These are phyloP conservation scores for Sarcophaga bullata DNA, from an alignment of 1,140 invertebrate species.

Conservation along the genomic window DNA sequence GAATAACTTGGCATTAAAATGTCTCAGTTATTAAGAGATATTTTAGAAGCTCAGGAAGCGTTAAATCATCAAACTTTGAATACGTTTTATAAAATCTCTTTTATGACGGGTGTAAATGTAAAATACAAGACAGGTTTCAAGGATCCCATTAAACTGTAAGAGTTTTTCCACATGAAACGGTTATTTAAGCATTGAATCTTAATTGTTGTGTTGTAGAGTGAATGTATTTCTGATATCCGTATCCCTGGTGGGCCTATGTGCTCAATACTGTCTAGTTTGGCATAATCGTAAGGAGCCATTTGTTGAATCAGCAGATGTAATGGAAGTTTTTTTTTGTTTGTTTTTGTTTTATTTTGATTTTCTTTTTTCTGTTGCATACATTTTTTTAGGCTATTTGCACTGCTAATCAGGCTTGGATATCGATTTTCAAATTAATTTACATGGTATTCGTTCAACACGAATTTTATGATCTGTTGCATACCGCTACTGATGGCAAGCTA, in stretches of 20 bases:
- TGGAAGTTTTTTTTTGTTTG: background rate
- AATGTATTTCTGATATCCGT: slow-evolving; percentile 5
- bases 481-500: background rate
- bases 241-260: slow-evolving; percentile 13
- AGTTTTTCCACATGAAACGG: background rate
- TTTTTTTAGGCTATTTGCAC: background rate
- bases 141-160: slow-evolving; percentile 29
- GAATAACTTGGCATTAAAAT: background rate
- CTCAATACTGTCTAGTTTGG: slow-evolving; percentile 33
- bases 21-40: background rate
- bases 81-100: slow-evolving; percentile 27
- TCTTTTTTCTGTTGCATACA: no score
- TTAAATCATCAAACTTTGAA: background rate
- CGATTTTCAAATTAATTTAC: slow-evolving; percentile 27
- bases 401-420: slow-evolving; percentile 27
- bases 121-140: slow-evolving; percentile 21
- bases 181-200: no score
- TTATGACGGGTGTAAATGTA: slow-evolving; percentile 23
- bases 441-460: slow-evolving; percentile 28
- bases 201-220: background rate
- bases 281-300: slow-evolving; percentile 24
- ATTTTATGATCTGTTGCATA: slow-evolving; percentile 24
- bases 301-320: slow-evolving; percentile 26
- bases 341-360: background rate
- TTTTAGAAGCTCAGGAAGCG: background rate